Evolutionary conservation across 2,888 invertebrate species (phyloP).

Genomic region (Gibbula magus): DNA sequence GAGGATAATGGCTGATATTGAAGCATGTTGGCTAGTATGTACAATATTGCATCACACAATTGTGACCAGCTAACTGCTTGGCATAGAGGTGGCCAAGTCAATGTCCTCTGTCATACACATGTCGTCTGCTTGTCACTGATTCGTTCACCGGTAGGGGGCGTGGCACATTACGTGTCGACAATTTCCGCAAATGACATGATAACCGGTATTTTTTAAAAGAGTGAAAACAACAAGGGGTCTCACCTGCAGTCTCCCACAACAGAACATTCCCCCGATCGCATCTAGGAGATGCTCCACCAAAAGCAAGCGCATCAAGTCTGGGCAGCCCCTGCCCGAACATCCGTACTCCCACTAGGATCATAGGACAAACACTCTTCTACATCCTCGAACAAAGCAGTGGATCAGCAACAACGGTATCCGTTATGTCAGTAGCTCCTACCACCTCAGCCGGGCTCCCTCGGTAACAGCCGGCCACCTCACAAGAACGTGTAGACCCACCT

Average conservation of each 20-base stretch:
- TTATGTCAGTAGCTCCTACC: too few relatives aligned
- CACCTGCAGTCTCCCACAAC: slow-evolving; percentile 46
- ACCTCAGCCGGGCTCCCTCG: too few relatives aligned
- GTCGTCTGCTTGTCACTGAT: slow-evolving; percentile 22
- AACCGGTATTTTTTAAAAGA: background rate
- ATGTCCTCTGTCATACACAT: background rate
- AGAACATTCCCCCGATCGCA: slow-evolving; percentile 43
- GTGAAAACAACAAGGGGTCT: slow-evolving; percentile 6
- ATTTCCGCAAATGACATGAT: background rate
- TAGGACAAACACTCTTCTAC: slow-evolving; percentile 19
- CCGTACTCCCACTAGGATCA: background rate
- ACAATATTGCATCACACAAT: too few relatives aligned
- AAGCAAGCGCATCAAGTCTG: slow-evolving; percentile 18
- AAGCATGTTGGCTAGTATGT: too few relatives aligned
- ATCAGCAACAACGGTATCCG: too few relatives aligned
- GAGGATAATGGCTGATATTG: too few relatives aligned
- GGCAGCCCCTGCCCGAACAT: slow-evolving; percentile 7
- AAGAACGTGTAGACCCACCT: background rate
- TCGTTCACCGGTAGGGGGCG: slow-evolving; percentile 12
- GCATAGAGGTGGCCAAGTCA: background rate
- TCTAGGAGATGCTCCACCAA: slow-evolving; percentile 21
- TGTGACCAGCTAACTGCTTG: too few relatives aligned
- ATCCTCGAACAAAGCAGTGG: background rate
- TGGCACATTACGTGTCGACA: background rate
- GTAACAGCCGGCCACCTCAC: too few relatives aligned